Evolutionary conservation across 2,113 vertebrate genomes (phyloP).

Genomic region (Setophaga petechia): DNA sequence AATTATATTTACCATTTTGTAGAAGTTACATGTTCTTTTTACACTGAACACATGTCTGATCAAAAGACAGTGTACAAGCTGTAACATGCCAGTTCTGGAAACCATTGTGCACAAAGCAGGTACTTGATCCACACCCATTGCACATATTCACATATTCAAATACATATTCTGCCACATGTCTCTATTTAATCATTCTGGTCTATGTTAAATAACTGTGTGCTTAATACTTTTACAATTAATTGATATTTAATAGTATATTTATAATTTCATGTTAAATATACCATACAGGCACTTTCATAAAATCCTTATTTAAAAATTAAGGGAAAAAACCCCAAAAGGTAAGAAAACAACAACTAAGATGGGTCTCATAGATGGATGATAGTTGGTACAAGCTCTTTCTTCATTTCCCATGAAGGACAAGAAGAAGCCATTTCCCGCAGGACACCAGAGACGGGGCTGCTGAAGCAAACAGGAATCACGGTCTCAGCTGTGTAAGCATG

Average conservation of each 20-base stretch:
- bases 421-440: neutral
- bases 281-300: neutral
- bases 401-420: neutral
- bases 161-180: neutral
- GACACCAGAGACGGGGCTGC: neutral
- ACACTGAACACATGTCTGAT: neutral
- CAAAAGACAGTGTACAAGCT: neutral
- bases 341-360: neutral
- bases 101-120: neutral
- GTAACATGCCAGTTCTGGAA: slow-evolving; percentile 11
- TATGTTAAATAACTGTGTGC: neutral
- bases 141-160: neutral
- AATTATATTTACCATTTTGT: neutral
- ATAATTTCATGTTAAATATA: neutral
- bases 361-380: accelerated
- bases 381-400: neutral
- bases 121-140: neutral
- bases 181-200: neutral
- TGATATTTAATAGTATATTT: neutral
- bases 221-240: neutral
- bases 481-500: accelerated
- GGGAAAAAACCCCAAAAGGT: neutral
- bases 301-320: neutral
- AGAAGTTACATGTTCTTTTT: slow-evolving; percentile 10
- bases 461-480: neutral